Evolutionary conservation across 2,888 invertebrate species (phyloP).

Genomic region (Chloroclysta siterata): DNA sequence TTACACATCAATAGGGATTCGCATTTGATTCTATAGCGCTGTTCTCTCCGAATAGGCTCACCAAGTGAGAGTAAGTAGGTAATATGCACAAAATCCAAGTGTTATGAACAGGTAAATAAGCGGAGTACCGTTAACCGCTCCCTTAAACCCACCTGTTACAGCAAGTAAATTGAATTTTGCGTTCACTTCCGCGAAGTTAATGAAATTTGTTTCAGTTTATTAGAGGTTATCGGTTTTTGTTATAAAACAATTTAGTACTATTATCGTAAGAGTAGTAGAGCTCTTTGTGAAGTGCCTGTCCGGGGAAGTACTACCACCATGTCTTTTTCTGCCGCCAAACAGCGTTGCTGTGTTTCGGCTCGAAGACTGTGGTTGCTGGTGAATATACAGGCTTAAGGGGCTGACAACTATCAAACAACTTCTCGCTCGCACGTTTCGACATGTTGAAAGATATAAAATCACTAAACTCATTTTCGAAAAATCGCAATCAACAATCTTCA

Average conservation of each 20-base stretch:
- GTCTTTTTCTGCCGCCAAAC: too few species aligned
- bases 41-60: neutral
- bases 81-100: slow-evolving; percentile 6
- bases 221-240: slow-evolving; percentile 6
- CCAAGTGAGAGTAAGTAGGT: neutral
- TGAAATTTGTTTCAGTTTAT: slow-evolving; percentile 31
- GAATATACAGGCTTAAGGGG: too few species aligned
- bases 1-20: neutral
- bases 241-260: neutral
- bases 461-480: too few species aligned
- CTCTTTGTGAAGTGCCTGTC: too few species aligned
- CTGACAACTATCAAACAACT: too few species aligned
- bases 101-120: slow-evolving; percentile 28
- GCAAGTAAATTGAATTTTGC: slow-evolving; percentile 38
- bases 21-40: neutral
- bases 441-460: too few species aligned
- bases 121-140: slow-evolving; percentile 14
- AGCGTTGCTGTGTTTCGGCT: too few species aligned
- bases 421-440: too few species aligned
- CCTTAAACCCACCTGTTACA: slow-evolving; percentile 38
- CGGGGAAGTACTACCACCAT: too few species aligned
- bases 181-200: slow-evolving; percentile 24
- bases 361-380: too few species aligned
- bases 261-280: too few species aligned
- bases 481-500: too few species aligned